Evolutionary conservation across 1,140 invertebrate species (phyloP), one percentile per base, ranked within the genome.

Genomic region (Cepaea nemoralis): DNA sequence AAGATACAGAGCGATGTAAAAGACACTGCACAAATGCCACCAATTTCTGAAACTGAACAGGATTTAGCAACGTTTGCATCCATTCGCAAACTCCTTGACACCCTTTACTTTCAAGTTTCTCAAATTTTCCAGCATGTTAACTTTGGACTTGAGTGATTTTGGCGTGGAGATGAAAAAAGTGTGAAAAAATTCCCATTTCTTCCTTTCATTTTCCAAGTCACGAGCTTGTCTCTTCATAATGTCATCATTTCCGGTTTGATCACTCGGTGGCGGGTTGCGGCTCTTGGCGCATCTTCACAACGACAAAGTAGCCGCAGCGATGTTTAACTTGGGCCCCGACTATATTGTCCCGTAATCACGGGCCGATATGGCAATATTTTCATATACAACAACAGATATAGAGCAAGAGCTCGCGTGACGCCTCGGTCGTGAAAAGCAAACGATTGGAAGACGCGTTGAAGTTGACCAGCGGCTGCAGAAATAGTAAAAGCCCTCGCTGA

Each of bases 161-260:
- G 0, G 1, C n/a, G 22, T 39, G 35, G 67, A 12, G n/a, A 40
- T 5, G 31, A 71, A 71, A 39, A 71, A 71, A n/a, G n/a, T n/a
- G 27, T 22, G 48, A 8, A 10, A 45, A 75, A 55, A 22, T 66
- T 69, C 48, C 59, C n/a, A 69, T 69, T 79, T 69, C 42, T 79
- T 69, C 66, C 77, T 45, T 79, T 42, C 75, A 77, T 77, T 77
- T 77, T 77, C 75, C 59, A 69, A 79, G 77, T 79, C 77, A 79
- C 77, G 77, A 31, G 37, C 77, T 33, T n/a, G 63, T 1, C 37
- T 67, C 63, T 67, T 69, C 77, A 79, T 79, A 69, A 48, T 63
- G 63, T 31, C 66, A 55, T 79, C 66, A 79, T 79, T 79, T 79
- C 77, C 77, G 59, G 77, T 79, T 69, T 67, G 35, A 69, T 67